Evolutionary conservation across 2,888 invertebrate species (phyloP), one percentile per base, ranked within the genome.

Genomic region (Rugalucina vietnamica): DNA sequence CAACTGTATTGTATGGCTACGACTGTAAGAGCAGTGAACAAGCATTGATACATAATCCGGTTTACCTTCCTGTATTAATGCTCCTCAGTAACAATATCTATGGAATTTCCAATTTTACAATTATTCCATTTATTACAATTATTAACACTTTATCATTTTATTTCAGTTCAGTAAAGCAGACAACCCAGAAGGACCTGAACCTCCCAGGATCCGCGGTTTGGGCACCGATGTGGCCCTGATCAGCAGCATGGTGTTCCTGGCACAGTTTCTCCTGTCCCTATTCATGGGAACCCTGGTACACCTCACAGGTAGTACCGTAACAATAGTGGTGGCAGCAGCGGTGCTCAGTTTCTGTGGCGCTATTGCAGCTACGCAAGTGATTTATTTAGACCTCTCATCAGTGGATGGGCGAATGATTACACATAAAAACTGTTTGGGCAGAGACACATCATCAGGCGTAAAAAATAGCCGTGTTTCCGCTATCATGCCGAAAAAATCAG

Each of bases 171-270:
- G 87, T 5, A 79, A 82, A 14, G 50, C 82, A 21, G 75, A 71
- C 8, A 80, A 72, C 0, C 73, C 81, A 29, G 36, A 71, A 24
- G 76, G 60, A 10, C 74, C 73, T 50, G 34, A 34, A 1, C 37
- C 78, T 4, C 39, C 84, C 37, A 93, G 93, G 79, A 91, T 95
- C n/a, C 96, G 99, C 14, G 99, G 99, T 5, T 96, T 99, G 76
- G 99, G 99, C 10, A 99, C 99, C 0, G 99, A 99, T 94, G 97
- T 99, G 0, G 99, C 98, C 0, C 97, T 99, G 76, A 97, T 99
- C 50, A 98, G 98, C 93, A 98, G 98, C 93, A 99, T 99, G 97
- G 98, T 98, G 2, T 99, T 99, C 95, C 96, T 99, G 87, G 99
- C 99, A 0, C 99, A 99, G 95, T 98, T 99, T 92, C 96, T 98